Evolutionary conservation across 2,113 vertebrate genomes (phyloP).

Genomic region (Trichomycterus rosablanca): DNA sequence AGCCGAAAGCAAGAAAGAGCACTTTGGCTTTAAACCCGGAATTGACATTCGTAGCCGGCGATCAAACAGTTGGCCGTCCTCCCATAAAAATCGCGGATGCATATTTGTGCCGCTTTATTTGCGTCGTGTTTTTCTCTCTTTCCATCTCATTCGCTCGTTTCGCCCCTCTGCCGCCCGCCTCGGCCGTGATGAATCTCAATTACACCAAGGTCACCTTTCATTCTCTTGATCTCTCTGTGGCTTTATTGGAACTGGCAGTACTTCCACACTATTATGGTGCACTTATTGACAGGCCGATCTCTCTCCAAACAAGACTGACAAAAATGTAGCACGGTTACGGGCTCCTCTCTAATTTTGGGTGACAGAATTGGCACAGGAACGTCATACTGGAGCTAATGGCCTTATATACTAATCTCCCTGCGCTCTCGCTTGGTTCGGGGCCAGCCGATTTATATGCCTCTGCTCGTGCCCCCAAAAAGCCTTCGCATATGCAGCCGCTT

Average conservation of each 20-base stretch:
- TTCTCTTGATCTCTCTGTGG: conserved; percentile 63
- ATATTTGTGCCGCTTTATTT: conserved; percentile 59
- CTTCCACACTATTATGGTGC: conserved; percentile 67
- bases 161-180: conserved; percentile 56
- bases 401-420: conserved; percentile 48
- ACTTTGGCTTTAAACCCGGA: conserved; percentile 37
- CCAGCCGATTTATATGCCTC: conserved; percentile 51
- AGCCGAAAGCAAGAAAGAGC: conserved; percentile 18
- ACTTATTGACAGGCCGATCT: conserved; percentile 69
- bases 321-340: conserved; percentile 47
- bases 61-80: conserved; percentile 50
- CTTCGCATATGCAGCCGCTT: neutral
- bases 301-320: conserved; percentile 57
- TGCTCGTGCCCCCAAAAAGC: conserved; percentile 10
- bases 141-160: conserved; percentile 44
- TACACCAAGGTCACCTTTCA: conserved; percentile 78
- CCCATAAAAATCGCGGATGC: conserved; percentile 54
- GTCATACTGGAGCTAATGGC: conserved; percentile 51
- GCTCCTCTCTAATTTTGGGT: conserved; percentile 52
- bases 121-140: conserved; percentile 8
- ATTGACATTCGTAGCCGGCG: no score
- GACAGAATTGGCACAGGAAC: conserved; percentile 51
- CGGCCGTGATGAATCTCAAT: conserved; percentile 74
- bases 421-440: conserved; percentile 41
- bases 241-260: conserved; percentile 75